Evolutionary conservation across 2,888 invertebrate species (phyloP).

Genomic region (Biston stratarius): DNA sequence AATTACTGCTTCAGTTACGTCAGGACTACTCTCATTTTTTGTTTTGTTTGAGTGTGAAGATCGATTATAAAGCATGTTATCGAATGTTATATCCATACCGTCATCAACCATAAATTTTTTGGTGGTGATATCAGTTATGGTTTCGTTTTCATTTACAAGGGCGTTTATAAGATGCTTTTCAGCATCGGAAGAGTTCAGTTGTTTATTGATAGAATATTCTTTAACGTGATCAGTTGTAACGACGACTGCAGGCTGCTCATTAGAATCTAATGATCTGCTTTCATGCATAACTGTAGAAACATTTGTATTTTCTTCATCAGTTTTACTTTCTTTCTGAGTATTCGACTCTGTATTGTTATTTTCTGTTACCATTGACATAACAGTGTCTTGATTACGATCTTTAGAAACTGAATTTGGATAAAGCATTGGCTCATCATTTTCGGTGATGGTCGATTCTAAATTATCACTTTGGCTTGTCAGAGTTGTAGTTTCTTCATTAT

Average conservation of each 20-base stretch:
- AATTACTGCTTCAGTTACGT: slow-evolving; percentile 47
- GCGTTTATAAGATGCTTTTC: slow-evolving; percentile 59
- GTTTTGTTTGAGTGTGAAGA: slow-evolving; percentile 71
- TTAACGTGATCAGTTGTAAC: slow-evolving; percentile 45
- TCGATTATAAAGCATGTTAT: slow-evolving; percentile 71
- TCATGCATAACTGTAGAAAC: slow-evolving; percentile 26
- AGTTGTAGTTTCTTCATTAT: slow-evolving; percentile 16
- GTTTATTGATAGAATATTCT: slow-evolving; percentile 58
- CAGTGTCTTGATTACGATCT: slow-evolving; percentile 12
- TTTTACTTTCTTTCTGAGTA: not conserved
- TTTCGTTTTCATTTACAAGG: slow-evolving; percentile 52
- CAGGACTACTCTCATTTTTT: slow-evolving; percentile 46
- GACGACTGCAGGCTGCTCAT: slow-evolving; percentile 45
- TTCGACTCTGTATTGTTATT: not conserved
- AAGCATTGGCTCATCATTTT: slow-evolving; percentile 11
- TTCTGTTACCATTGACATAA: slow-evolving; percentile 9
- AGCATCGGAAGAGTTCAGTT: slow-evolving; percentile 46
- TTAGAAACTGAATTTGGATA: slow-evolving; percentile 10
- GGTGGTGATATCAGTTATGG: slow-evolving; percentile 46
- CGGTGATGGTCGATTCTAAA: slow-evolving; percentile 12
- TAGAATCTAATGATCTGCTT: slow-evolving; percentile 46
- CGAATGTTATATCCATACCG: slow-evolving; percentile 69
- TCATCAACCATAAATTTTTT: slow-evolving; percentile 54
- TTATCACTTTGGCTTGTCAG: not conserved
- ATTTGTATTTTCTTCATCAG: slow-evolving; percentile 1